Evolutionary conservation across 2,797 vertebrate genomes (phyloP), one percentile per base, ranked within the genome.

Genomic region (Pteropus rufus): DNA sequence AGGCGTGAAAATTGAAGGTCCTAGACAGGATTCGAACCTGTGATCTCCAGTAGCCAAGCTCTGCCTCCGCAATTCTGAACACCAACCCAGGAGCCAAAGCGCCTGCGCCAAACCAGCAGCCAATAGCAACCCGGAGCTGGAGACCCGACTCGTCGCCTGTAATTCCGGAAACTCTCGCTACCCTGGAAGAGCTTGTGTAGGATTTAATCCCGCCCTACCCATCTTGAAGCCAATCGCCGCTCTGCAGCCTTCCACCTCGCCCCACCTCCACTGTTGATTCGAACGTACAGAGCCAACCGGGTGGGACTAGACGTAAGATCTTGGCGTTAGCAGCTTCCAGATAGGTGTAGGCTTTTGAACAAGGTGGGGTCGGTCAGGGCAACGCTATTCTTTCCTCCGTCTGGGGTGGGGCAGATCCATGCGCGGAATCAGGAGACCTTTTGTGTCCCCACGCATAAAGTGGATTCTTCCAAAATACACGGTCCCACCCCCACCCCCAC

Each of bases 21-120:
- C 54, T n/a, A 94, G 23, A 52, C 3, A 46, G 91, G 93, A 97
- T 91, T 96, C 31, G 94, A 97, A 96, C 93, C 58, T 46, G 81
- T 0, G 2, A 24, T 88, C 24, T 76, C 31, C 91, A n/a, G 82
- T 36, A 79, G 79, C 9, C 72, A 77, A 94, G 26, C 64, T 54
- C 93, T 85, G 89, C 56, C 73, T 85, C 82, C 9, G 77, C 64
- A 84, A 91, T 46, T 11, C 46, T 1, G 12, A 86, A 92, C 26
- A 16, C 34, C 73, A 19, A 86, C 6, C 56, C 23, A 52, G 44
- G 56, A 75, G 16, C 36, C 79, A 94, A 1, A 72, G 93, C 34
- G 67, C 89, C 81, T 92, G 95, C 64, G 34, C 72, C 2, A 7
- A 96, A 41, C 36, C n/a, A 84, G 31, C 72, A 93, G 56, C 95